Evolutionary conservation across 2,113 vertebrate genomes (phyloP).

Genomic region (Pterocles orientalis): DNA sequence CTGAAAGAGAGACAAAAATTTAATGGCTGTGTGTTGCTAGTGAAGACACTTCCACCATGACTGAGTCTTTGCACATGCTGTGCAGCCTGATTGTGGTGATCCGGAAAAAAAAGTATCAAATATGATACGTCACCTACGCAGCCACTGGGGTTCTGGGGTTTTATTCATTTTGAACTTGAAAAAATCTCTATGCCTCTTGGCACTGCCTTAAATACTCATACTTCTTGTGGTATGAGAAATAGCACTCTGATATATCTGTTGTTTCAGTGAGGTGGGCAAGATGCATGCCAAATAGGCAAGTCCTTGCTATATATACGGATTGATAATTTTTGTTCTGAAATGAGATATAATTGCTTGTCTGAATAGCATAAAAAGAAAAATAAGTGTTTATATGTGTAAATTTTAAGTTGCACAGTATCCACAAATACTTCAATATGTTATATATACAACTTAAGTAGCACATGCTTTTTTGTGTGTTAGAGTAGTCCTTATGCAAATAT

Average conservation of each 20-base stretch:
- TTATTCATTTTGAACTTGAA: not conserved
- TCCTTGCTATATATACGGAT: not conserved
- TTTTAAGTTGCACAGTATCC: not conserved
- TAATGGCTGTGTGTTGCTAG: not conserved
- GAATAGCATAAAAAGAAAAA: not conserved
- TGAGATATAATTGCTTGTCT: not conserved
- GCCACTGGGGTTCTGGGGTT: not conserved
- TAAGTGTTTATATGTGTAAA: not conserved
- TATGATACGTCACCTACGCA: not conserved
- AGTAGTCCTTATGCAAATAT: not conserved
- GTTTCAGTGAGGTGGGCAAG: not conserved
- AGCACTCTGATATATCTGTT: not conserved
- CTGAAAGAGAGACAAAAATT: not conserved
- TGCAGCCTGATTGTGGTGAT: not conserved
- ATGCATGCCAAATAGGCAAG: not conserved
- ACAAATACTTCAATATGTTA: not conserved
- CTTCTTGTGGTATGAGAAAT: not conserved
- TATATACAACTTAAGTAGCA: not conserved
- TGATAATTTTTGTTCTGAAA: not conserved
- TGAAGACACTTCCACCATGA: not conserved
- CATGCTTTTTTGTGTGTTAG: not conserved
- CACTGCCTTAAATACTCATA: not conserved
- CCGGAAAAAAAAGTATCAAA: not conserved
- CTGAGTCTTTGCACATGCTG: not conserved
- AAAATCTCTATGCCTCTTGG: not conserved